phyloP scores from a whole-genome alignment of 1,140 invertebrate genomes.

The Goniozus legneri region DNA sequence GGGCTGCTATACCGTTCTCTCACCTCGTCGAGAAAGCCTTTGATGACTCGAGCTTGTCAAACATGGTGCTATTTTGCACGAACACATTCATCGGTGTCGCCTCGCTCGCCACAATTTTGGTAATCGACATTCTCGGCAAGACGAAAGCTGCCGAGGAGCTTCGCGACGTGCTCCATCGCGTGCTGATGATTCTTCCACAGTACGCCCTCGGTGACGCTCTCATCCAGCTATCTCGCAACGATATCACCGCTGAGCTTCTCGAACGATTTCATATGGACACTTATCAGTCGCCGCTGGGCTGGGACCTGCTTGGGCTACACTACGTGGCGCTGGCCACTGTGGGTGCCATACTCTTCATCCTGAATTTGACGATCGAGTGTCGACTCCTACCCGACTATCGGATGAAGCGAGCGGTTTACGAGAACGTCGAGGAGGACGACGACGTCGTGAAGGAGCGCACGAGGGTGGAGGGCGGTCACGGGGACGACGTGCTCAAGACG shows the following conservation, averaged over 20 bases:
- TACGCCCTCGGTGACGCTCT: constrained; percentile 63
- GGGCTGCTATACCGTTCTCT: constrained; percentile 54
- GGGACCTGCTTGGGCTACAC: constrained; percentile 57
- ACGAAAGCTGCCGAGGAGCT: constrained; percentile 56
- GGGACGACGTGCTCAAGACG: constrained; percentile 45
- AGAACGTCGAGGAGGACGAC: constrained; percentile 42
- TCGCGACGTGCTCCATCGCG: constrained; percentile 59
- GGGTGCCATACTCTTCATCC: constrained; percentile 49
- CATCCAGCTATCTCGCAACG: constrained; percentile 64
- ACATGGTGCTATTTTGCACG: constrained; percentile 64
- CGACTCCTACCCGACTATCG: constrained; percentile 41
- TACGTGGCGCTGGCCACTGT: constrained; percentile 52
- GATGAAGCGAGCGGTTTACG: constrained; percentile 21
- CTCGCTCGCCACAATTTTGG: constrained; percentile 59
- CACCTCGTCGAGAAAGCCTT: constrained; percentile 64
- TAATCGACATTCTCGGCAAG: constrained; percentile 63
- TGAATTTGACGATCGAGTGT: constrained; percentile 62
- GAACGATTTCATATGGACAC: constrained; percentile 64
- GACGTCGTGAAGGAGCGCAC: constrained; percentile 53
- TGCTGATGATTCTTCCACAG: constrained; percentile 62
- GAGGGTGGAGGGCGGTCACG: constrained; percentile 41
- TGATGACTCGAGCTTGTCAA: constrained; percentile 61
- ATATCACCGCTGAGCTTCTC: constrained; percentile 58
- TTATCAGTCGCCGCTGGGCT: constrained; percentile 59
- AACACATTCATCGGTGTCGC: constrained; percentile 61